phyloP scores from a whole-genome alignment of 2,113 vertebrate genomes.

The Melanerpes aurifrons region DNA sequence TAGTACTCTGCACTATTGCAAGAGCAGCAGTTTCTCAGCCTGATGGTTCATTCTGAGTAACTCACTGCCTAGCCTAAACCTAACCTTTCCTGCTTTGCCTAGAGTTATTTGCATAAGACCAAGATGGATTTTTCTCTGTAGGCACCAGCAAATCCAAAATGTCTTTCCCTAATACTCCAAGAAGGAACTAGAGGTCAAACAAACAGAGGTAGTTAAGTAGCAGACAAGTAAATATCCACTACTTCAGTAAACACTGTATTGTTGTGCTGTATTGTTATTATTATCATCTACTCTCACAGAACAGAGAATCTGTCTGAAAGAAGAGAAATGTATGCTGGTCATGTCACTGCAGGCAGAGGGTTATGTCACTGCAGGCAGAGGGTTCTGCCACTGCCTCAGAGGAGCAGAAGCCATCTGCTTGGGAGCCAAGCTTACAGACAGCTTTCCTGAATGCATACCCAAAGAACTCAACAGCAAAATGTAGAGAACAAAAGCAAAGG shows the following conservation, averaged over 20 bases:
- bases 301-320: neutral
- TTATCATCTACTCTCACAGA: neutral
- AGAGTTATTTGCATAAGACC: neutral
- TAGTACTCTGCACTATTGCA: neutral
- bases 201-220: neutral
- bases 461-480: neutral
- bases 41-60: neutral
- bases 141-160: neutral
- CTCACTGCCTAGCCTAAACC: neutral
- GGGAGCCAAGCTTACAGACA: neutral
- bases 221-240: neutral
- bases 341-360: neutral
- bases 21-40: neutral
- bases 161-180: neutral
- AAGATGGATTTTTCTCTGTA: neutral
- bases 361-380: neutral
- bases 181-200: neutral
- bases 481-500: neutral
- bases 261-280: neutral
- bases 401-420: neutral
- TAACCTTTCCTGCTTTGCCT: neutral
- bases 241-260: neutral
- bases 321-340: rapidly evolving
- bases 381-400: neutral
- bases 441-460: neutral